Base-by-base conservation (phyloP, 2,888 invertebrate genomes). In the Phyllotreta cruciferae region DNA sequence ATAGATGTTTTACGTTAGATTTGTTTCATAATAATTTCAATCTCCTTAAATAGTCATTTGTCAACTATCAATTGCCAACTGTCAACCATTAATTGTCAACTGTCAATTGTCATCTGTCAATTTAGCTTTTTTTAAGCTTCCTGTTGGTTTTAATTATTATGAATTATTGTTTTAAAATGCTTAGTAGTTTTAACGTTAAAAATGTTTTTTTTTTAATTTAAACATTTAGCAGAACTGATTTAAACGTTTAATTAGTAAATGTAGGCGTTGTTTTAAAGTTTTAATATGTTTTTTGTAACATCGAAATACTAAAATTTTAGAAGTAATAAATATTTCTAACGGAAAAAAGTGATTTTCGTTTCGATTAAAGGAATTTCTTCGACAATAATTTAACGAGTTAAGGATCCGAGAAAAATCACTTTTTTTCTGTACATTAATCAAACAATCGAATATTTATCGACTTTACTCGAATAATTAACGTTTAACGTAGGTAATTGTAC, bases 341-440 rank as follows among this genome's bases (percentile, higher is more conserved):
- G 7, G 1, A 49, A 57, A 52, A 60, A 60, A 52, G 44, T 37
- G 67, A 68, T 64, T 70, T 69, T 64, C 68, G 57, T 60, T 53
- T 24, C 24, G 4, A 24, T 3, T 24, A 24, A 24, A 24, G 24
- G 24, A 24, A 24, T 24, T 24, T 24, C 24, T 24, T 24, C 24
- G 24, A 24, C 24, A 24, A 24, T 24, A 24, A 24, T 24, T 24
- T 24, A 24, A 24, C 24, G 24, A 24, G 24, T 24, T 24, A 24
- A 4, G 24, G 4, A 24, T 24, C 24, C 4, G 24, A 24, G 4
- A 24, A 24, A 69, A 66, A 64, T 72, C 70, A 70, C 68, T 70
- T 64, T 72, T 72, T 69, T 67, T 7, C n/a, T n/a, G n/a, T 61
- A 9, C n/a, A 42, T 60, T 13, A 11, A 52, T 53, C 36, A n/a